These are phyloP conservation scores for Crenichthys baileyi DNA, from an alignment of 2,797 vertebrate genomes.

Conservation along the genomic window DNA sequence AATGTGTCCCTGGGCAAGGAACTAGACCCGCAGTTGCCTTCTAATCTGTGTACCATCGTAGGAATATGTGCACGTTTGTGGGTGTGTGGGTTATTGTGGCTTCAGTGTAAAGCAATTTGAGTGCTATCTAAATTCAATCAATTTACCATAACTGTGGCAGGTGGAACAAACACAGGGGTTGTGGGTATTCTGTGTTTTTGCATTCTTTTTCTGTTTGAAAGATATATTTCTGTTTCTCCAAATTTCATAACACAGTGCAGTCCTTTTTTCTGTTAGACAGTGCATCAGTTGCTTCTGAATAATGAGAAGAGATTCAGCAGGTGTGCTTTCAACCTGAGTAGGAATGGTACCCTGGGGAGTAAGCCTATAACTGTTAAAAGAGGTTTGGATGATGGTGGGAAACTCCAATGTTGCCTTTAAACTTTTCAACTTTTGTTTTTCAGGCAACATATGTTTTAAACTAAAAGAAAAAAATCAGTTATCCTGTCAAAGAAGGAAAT, in stretches of 20 bases:
- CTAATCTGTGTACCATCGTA: no score
- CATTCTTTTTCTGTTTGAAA: conserved; percentile 2
- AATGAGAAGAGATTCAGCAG: conserved; percentile 44
- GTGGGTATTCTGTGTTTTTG: background rate
- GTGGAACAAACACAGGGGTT: background rate
- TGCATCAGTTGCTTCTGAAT: conserved; percentile 44
- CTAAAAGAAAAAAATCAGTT: conserved; percentile 2
- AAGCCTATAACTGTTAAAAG: conserved; percentile 38
- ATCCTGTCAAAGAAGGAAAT: background rate
- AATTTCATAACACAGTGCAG: conserved; percentile 18
- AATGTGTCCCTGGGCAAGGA: no score
- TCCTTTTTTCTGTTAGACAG: conserved; percentile 18
- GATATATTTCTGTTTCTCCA: conserved; percentile 24
- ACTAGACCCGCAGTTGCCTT: no score
- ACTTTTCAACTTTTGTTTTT: conserved; percentile 38
- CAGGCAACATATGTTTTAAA: background rate
- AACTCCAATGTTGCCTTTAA: conserved; percentile 28
- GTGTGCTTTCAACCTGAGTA: conserved; percentile 43
- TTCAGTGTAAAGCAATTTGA: background rate
- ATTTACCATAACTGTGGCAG: background rate
- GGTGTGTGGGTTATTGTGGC: background rate
- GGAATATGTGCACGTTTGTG: no score
- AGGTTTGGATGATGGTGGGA: conserved; percentile 13
- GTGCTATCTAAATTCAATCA: background rate
- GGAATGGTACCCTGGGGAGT: conserved; percentile 42